Percentiles rank a stretch among this genome's conserved stretches.
These are phyloP conservation scores for Meleagris gallopavo DNA, from an alignment of 2,113 vertebrate genomes.

Conservation along the genomic window DNA sequence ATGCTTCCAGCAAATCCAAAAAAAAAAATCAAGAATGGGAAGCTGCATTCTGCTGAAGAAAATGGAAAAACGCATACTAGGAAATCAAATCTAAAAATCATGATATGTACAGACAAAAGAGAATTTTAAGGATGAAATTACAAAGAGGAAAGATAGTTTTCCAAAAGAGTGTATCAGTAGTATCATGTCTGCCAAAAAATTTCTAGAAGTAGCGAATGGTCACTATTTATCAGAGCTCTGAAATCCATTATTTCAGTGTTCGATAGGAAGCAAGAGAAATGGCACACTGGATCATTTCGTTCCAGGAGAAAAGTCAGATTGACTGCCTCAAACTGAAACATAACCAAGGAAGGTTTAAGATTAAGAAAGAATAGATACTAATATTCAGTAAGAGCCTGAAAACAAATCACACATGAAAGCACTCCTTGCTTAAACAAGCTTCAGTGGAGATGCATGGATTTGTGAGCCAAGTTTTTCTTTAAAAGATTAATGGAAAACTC, in stretches of 20 bases:
- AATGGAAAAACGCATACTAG: not conserved
- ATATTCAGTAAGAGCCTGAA: not conserved
- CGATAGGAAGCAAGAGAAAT: not conserved
- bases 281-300: not conserved
- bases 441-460: not conserved
- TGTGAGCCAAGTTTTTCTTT: not conserved
- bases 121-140: not conserved
- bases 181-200: accelerated
- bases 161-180: not conserved
- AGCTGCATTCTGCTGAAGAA: not conserved
- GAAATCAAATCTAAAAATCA: not conserved
- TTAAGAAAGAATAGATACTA: not conserved
- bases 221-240: not conserved
- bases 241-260: not conserved
- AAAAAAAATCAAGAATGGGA: not conserved
- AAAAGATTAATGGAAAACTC: not conserved
- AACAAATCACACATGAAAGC: not conserved
- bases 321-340: not conserved
- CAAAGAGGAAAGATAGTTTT: not conserved
- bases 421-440: not conserved
- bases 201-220: not conserved
- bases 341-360: not conserved
- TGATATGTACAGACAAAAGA: not conserved
- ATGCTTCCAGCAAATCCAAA: not conserved
- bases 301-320: not conserved